A percentile compares a stretch with the other conserved stretches of the same genome.
Evolutionary conservation across 2,797 vertebrate genomes (phyloP).

Genomic region (Crypturellus tataupa): DNA sequence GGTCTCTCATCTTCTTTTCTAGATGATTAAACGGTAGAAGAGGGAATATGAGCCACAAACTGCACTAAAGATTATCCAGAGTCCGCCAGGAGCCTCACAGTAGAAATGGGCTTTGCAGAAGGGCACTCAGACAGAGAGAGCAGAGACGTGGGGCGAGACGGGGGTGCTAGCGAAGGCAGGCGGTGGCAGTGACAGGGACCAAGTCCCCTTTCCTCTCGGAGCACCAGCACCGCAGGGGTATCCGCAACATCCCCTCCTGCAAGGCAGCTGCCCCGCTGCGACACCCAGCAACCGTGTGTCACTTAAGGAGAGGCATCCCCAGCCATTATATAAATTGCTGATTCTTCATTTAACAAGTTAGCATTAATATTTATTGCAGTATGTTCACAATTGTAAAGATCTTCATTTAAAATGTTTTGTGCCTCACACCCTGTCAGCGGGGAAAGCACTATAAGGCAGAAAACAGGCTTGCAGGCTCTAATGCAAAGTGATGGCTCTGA

Average conservation of each 20-base stretch:
- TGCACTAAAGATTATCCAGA: background rate
- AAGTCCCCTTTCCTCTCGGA: accelerated
- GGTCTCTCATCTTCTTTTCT: background rate
- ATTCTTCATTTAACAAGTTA: slow-evolving; percentile 59
- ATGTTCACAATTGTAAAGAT: slow-evolving; percentile 75
- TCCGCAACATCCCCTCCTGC: accelerated
- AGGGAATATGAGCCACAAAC: background rate
- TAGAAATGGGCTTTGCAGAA: background rate
- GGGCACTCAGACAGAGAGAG: background rate
- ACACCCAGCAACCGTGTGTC: background rate
- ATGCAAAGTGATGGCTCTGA: slow-evolving; percentile 74
- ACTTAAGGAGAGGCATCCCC: slow-evolving; percentile 57
- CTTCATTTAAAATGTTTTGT: slow-evolving; percentile 77
- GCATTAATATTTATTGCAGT: slow-evolving; percentile 78
- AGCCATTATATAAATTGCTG: slow-evolving; percentile 57
- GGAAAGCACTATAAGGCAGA: slow-evolving; percentile 74
- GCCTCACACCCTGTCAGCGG: slow-evolving; percentile 75
- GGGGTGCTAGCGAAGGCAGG: background rate
- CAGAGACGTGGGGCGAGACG: no score
- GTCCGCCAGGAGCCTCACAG: background rate
- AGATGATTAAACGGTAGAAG: background rate
- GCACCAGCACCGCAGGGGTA: background rate
- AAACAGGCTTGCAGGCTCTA: slow-evolving; percentile 74
- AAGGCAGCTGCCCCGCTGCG: background rate
- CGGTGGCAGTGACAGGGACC: no score